Base-by-base conservation (phyloP, 1,140 invertebrate species). In the Steinernema khuongi region DNA sequence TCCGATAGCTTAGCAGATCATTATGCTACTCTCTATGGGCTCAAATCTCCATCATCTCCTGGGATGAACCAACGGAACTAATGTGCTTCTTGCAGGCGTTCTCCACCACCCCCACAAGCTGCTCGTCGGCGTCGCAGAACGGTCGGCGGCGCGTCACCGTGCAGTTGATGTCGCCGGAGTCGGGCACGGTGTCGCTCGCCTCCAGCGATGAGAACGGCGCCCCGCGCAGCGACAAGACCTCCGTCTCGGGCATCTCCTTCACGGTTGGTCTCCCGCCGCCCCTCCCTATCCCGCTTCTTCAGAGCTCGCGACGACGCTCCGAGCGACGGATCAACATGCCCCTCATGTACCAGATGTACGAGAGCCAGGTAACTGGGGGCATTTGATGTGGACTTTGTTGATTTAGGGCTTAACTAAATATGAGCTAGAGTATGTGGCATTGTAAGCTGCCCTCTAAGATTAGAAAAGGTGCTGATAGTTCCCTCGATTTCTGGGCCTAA, bases 281-380 rank as follows among this genome's bases (percentile, higher is more conserved):
- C 50, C 2, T 22, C 4, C 50, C 14, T 41, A n/a, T 22, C 50
- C 19, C 50, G 50, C 19, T 60, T 60, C 36, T 60, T 60, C 22
- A 60, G 50, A 22, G 50, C 26, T 60, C 50, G 4, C 50, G 50
- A 60, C 50, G 50, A 14, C 50, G 50, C 4, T 75, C 73, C 1
- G 66, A 70, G 28, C 41, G 73, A 33, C 74, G 74, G 11, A 32
- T 76, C 22, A 77, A 77, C 43, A 77, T 77, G 77, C 76, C 76
- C 7, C 72, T 77, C 70, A 77, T 77, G 66, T 77, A 74, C 44
- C 76, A 77, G 72, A 74, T 77, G 73, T 77, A 77, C 67, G 76
- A 77, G 70, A 74, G 69, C 41, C 76, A 71, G 36, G 36, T 41
- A 41, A 41, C 7, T 41, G 36, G 36, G n/a, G 36, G 7, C n/a